These are phyloP conservation scores for Zaprionus capensis DNA, from an alignment of 1,140 invertebrate genomes.

Conservation along the genomic window DNA sequence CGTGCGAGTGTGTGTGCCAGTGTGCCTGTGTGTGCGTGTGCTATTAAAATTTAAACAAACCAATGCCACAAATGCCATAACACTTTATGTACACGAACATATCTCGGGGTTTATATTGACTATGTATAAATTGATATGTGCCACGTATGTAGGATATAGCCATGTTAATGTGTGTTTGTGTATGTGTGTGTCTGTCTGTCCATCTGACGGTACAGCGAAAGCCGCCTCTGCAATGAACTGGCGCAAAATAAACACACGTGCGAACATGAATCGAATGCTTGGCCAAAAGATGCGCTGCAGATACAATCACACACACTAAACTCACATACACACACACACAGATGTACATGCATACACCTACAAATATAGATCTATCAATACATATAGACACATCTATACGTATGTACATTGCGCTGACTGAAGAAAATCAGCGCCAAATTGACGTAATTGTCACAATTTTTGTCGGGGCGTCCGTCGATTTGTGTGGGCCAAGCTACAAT, in stretches of 20 bases:
- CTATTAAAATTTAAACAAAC: constrained; percentile 48
- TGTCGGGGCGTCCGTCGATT: constrained; percentile 23
- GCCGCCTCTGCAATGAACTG: constrained; percentile 55
- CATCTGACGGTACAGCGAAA: constrained; percentile 31
- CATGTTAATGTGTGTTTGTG: not conserved
- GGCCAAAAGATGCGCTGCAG: constrained; percentile 71
- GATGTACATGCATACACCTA: not conserved
- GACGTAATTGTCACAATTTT: constrained; percentile 80
- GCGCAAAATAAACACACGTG: constrained; percentile 77
- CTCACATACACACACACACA: not conserved
- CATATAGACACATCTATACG: constrained; percentile 27
- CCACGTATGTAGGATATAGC: not conserved
- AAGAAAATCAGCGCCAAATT: constrained; percentile 75
- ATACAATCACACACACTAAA: constrained; percentile 41
- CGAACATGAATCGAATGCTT: constrained; percentile 72
- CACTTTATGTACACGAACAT: constrained; percentile 47
- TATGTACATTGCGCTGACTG: constrained; percentile 37
- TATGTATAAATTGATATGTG: constrained; percentile 13
- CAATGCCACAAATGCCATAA: constrained; percentile 78
- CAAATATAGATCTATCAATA: constrained; percentile 9
- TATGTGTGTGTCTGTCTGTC: not conserved
- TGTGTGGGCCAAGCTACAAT: constrained; percentile 33
- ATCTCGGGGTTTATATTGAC: constrained; percentile 23
- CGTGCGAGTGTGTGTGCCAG: constrained; percentile 6
- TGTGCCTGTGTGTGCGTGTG: constrained; percentile 12